A percentile compares a stretch with the other conserved stretches of the same genome.
phyloP scores from a whole-genome alignment of 2,888 invertebrate genomes.

The Gnatocerus cornutus region DNA sequence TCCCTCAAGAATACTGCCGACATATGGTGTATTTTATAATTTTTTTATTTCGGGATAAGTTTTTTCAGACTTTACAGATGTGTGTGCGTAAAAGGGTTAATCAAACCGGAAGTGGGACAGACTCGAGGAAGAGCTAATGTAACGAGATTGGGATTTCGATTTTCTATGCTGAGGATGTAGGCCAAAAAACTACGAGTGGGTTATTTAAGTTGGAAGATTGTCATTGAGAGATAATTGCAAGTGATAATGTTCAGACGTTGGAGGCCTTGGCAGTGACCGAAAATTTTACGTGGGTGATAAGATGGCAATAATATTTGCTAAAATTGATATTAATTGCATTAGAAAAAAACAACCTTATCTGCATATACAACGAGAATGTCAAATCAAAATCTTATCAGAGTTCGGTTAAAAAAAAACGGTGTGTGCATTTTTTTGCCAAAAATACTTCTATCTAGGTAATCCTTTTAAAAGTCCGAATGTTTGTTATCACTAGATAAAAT shows the following conservation, averaged over 20 bases:
- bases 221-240: not conserved
- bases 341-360: too few relatives aligned
- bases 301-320: too few relatives aligned
- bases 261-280: constrained; percentile 8
- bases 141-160: constrained; percentile 34
- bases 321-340: too few relatives aligned
- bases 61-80: constrained; percentile 57
- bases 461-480: too few relatives aligned
- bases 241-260: not conserved
- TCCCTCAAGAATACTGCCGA: constrained; percentile 40
- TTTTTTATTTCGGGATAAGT: constrained; percentile 59
- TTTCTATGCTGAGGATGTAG: constrained; percentile 5
- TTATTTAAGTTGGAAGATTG: not conserved
- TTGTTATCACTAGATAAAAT: too few relatives aligned
- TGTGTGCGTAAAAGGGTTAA: constrained; percentile 51
- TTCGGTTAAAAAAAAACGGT: too few relatives aligned
- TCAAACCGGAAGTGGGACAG: constrained; percentile 50
- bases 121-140: constrained; percentile 45
- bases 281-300: not conserved
- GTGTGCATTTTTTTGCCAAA: too few relatives aligned
- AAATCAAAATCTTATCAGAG: too few relatives aligned
- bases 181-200: not conserved
- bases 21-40: constrained; percentile 63
- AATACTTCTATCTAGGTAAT: too few relatives aligned
- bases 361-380: too few relatives aligned